Conservation (phyloP, 2,888 invertebrate species). For the Dicyrtoma fusca region DNA sequence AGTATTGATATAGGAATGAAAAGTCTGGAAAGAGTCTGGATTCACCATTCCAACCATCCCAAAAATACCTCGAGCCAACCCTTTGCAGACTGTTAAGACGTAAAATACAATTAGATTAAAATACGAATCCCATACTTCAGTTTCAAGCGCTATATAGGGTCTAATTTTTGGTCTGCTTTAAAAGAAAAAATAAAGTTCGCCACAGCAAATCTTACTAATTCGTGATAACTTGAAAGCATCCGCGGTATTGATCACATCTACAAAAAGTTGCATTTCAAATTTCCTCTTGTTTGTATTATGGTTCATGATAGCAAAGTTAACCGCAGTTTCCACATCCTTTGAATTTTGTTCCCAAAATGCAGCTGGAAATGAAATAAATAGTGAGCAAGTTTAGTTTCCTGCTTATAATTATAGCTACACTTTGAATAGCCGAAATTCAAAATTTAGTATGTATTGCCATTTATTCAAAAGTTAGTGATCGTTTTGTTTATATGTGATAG, state of each 20-base stretch:
- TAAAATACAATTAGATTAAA: too few relatives aligned
- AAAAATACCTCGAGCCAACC: slow-evolving; percentile 85
- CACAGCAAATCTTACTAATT: slow-evolving; percentile 73
- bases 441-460: too few relatives aligned
- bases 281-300: slow-evolving; percentile 82
- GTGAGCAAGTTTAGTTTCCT: background rate
- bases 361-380: slow-evolving; percentile 19
- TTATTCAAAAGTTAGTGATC: too few relatives aligned
- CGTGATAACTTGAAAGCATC: slow-evolving; percentile 90
- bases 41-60: slow-evolving; percentile 89
- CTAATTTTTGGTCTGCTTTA: too few relatives aligned
- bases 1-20: slow-evolving; percentile 91
- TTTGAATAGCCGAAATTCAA: too few relatives aligned
- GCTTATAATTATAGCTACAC: background rate
- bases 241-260: slow-evolving; percentile 89
- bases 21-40: slow-evolving; percentile 89
- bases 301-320: slow-evolving; percentile 83
- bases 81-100: slow-evolving; percentile 89
- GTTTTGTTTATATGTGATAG: too few relatives aligned
- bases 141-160: too few relatives aligned
- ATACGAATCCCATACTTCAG: too few relatives aligned
- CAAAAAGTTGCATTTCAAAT: slow-evolving; percentile 83
- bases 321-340: slow-evolving; percentile 79
- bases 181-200: background rate
- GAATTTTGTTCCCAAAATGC: slow-evolving; percentile 38